These are phyloP conservation scores for Melolontha melolontha DNA, from an alignment of 2,888 invertebrate genomes.

Conservation along the genomic window DNA sequence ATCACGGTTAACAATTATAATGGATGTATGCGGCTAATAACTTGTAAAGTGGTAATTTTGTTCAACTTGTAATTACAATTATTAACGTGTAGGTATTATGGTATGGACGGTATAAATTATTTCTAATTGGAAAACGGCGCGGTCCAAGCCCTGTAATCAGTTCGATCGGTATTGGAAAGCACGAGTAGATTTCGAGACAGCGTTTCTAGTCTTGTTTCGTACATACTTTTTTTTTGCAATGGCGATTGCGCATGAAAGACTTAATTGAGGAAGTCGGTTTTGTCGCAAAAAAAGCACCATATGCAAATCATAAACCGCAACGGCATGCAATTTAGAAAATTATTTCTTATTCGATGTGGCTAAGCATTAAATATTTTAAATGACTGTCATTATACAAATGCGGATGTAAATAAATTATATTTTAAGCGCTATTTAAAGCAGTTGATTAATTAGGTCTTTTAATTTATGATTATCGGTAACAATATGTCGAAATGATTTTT, in stretches of 20 bases:
- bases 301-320: slow-evolving; percentile 14
- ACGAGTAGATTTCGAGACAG: neutral
- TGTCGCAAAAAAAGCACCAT: slow-evolving; percentile 5
- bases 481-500: no score
- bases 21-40: slow-evolving; percentile 47
- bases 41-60: slow-evolving; percentile 45
- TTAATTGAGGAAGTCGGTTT: slow-evolving; percentile 26
- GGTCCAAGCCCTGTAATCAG: slow-evolving; percentile 15
- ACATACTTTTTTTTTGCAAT: slow-evolving; percentile 9
- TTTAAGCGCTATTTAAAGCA: no score
- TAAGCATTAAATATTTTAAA: neutral
- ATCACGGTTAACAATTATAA: slow-evolving; percentile 43
- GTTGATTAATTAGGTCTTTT: no score
- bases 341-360: slow-evolving; percentile 5
- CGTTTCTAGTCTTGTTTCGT: neutral
- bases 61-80: slow-evolving; percentile 41
- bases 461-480: no score
- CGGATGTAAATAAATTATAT: no score
- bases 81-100: slow-evolving; percentile 38
- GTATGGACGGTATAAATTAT: slow-evolving; percentile 32
- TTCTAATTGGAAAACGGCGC: slow-evolving; percentile 31
- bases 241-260: neutral
- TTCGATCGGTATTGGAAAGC: slow-evolving; percentile 24
- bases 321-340: slow-evolving; percentile 11
- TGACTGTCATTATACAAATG: no score